phyloP scores from a whole-genome alignment of 1,140 invertebrate genomes.

The Bombus vancouverensis region DNA sequence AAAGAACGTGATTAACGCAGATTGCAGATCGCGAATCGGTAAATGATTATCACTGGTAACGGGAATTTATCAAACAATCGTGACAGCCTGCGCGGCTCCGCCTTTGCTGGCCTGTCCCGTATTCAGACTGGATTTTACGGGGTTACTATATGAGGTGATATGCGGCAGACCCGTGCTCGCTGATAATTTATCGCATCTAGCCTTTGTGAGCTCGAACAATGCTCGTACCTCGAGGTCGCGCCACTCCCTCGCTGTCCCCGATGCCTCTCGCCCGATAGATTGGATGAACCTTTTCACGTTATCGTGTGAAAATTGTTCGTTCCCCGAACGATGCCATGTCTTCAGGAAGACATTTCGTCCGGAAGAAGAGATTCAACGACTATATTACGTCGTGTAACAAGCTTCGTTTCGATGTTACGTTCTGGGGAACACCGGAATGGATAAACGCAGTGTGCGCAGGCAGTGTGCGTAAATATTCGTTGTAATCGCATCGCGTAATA shows the following conservation, averaged over 20 bases:
- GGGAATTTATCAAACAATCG: conserved; percentile 36
- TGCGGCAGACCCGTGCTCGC: conserved; percentile 14
- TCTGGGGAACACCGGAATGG: neutral
- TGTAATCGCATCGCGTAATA: too few species aligned
- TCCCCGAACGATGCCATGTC: too few species aligned
- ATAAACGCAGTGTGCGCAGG: neutral
- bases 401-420: neutral
- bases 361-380: neutral
- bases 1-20: neutral
- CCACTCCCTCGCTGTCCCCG: neutral
- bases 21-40: neutral
- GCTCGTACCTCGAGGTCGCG: conserved; percentile 12
- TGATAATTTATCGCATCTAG: conserved; percentile 70
- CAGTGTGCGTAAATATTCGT: too few species aligned
- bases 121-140: conserved; percentile 42
- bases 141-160: conserved; percentile 33
- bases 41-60: neutral
- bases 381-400: neutral
- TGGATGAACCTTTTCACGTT: neutral
- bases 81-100: neutral
- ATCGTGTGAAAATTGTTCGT: neutral
- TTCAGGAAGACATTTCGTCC: neutral
- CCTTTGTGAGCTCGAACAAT: conserved; percentile 71
- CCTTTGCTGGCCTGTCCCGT: neutral
- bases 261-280: neutral